A percentile compares a stretch with the other conserved stretches of the same genome.
Evolutionary conservation across 2,797 vertebrate species (phyloP).

Genomic region (Coendou prehensilis): DNA sequence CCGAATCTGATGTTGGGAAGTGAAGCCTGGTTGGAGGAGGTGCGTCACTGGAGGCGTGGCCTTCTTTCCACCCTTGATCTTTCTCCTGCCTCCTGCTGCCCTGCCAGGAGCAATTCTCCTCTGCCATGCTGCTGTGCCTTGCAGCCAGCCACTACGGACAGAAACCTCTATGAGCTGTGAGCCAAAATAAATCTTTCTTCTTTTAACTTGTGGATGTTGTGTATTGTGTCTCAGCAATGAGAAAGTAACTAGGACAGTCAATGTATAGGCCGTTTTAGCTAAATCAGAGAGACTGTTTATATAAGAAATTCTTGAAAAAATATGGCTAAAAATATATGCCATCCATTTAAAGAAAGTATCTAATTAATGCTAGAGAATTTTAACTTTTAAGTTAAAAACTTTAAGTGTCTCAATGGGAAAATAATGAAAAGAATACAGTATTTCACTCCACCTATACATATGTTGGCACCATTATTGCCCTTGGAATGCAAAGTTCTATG

Average conservation of each 20-base stretch:
- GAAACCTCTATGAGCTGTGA: neutral
- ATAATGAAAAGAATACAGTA: slow-evolving; percentile 29
- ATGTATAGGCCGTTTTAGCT: neutral
- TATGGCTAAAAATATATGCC: slow-evolving; percentile 1
- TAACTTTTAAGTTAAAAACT: neutral
- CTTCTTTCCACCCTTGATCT: neutral
- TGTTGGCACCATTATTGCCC: neutral
- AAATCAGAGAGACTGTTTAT: neutral
- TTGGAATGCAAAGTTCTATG: neutral
- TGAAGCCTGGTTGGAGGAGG: neutral
- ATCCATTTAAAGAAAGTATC: neutral
- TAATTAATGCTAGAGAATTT: slow-evolving; percentile 10
- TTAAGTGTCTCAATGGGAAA: neutral
- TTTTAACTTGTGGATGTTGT: neutral
- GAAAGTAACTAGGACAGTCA: neutral
- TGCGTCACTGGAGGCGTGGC: neutral
- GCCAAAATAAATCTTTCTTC: neutral
- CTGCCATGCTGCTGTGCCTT: neutral
- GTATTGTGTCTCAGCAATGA: neutral
- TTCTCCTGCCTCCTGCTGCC: neutral
- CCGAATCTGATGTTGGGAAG: neutral
- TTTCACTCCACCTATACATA: neutral
- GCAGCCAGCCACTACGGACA: neutral
- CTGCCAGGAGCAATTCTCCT: neutral
- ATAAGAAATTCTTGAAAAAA: slow-evolving; percentile 5